Conservation (phyloP, 2,113 vertebrate genomes). For the Nibea albiflora region DNA sequence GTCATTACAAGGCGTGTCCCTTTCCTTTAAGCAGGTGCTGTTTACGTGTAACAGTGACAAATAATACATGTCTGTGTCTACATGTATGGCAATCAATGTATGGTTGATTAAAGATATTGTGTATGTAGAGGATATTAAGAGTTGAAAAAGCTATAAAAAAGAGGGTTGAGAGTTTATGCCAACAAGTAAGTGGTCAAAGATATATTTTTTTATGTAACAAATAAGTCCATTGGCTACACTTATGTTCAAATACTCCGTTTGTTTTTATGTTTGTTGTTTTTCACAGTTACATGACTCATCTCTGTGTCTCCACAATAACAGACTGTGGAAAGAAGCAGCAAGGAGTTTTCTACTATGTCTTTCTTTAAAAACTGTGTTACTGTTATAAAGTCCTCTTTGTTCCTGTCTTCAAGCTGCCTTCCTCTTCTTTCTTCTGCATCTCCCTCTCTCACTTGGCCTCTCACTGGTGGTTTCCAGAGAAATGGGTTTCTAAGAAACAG, state of each 20-base stretch:
- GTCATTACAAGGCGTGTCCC: conserved; percentile 24
- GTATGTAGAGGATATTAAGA: neutral
- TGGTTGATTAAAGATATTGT: neutral
- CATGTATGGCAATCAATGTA: neutral
- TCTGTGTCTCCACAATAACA: conserved; percentile 17
- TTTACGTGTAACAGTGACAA: neutral
- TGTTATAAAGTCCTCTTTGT: neutral
- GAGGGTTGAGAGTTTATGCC: neutral
- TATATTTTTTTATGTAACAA: neutral
- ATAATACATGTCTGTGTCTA: neutral
- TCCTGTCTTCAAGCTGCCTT: neutral
- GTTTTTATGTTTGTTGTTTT: conserved; percentile 18
- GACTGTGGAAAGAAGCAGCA: conserved; percentile 4
- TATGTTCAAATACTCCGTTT: neutral
- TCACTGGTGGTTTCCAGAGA: conserved; percentile 36
- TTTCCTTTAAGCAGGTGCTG: neutral
- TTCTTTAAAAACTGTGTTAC: neutral
- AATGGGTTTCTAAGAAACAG: conserved; percentile 55
- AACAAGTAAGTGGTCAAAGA: neutral
- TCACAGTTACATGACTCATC: conserved; percentile 52
- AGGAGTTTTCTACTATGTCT: neutral
- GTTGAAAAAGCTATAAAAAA: neutral
- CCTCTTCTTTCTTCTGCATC: neutral
- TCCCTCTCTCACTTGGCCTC: conserved; percentile 2
- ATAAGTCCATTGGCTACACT: conserved; percentile 4